Conservation (phyloP, 2,113 vertebrate species). For the Nycticryphes semicollaris region DNA sequence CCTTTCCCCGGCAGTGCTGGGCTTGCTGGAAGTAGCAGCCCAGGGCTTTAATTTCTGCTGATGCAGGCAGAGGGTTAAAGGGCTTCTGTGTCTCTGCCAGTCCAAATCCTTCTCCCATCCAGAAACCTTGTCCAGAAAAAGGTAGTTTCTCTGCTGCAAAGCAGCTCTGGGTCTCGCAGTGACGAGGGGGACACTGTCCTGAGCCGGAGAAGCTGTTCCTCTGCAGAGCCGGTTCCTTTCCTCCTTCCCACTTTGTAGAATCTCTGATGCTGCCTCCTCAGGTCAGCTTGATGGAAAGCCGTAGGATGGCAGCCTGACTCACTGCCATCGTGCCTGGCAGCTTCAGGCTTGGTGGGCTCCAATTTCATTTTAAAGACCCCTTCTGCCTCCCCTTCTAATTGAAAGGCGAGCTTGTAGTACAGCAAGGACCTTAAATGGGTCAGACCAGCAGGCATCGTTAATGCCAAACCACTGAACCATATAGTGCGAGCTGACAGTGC, state of each 20-base stretch:
- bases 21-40: not conserved
- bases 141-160: not conserved
- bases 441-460: slow-evolving; percentile 26
- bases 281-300: not conserved
- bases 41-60: not conserved
- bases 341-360: not conserved
- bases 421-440: slow-evolving; percentile 60
- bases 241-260: not conserved
- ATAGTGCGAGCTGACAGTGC: slow-evolving; percentile 38
- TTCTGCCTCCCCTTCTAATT: not conserved
- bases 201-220: accelerated
- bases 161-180: not conserved
- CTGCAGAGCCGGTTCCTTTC: not conserved
- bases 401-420: not conserved
- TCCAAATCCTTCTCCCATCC: not conserved
- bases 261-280: not conserved
- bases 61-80: not conserved
- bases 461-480: slow-evolving; percentile 63
- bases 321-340: accelerated
- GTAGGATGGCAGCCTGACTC: not conserved
- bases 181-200: not conserved
- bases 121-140: not conserved
- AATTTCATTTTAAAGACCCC: not conserved
- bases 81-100: not conserved
- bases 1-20: not conserved